Evolutionary conservation across 2,113 vertebrate species (phyloP).

Genomic region (Brachionichthys hirsutus): DNA sequence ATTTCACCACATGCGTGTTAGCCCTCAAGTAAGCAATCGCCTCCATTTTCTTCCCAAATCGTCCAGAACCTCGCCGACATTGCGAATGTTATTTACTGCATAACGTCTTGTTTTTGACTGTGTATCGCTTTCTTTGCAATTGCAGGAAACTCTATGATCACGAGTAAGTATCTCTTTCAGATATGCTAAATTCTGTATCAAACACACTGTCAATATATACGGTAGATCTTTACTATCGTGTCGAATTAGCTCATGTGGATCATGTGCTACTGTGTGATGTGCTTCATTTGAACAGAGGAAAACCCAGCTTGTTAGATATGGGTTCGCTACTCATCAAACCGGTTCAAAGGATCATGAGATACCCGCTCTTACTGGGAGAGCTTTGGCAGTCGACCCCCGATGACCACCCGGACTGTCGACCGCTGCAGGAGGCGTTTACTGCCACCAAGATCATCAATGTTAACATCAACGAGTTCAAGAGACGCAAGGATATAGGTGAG

Average conservation of each 20-base stretch:
- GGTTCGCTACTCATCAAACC: slow-evolving; percentile 96
- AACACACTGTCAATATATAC: not conserved
- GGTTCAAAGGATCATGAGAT: slow-evolving; percentile 96
- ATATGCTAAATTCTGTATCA: not conserved
- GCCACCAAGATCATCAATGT: slow-evolving; percentile 86
- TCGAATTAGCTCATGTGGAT: not conserved
- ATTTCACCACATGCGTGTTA: slow-evolving; percentile 85
- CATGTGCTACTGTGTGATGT: not conserved
- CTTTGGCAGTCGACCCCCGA: slow-evolving; percentile 88
- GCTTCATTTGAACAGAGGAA: slow-evolving; percentile 77
- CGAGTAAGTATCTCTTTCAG: slow-evolving; percentile 83
- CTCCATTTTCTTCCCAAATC: not conserved
- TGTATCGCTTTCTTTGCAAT: slow-evolving; percentile 59
- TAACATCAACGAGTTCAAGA: slow-evolving; percentile 96
- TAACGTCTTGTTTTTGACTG: slow-evolving; percentile 2
- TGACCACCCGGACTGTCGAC: slow-evolving; percentile 84
- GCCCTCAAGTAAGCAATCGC: slow-evolving; percentile 85
- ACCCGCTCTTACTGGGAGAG: slow-evolving; percentile 88
- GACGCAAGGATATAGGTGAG: slow-evolving; percentile 93
- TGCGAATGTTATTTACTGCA: not conserved
- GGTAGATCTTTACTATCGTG: not conserved
- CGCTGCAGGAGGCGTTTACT: slow-evolving; percentile 81
- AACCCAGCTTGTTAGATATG: slow-evolving; percentile 90
- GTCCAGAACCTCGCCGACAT: slow-evolving; percentile 4
- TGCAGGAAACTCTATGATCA: slow-evolving; percentile 90